Base-by-base conservation (phyloP, 2,888 invertebrate species). In the Agelastica alni region DNA sequence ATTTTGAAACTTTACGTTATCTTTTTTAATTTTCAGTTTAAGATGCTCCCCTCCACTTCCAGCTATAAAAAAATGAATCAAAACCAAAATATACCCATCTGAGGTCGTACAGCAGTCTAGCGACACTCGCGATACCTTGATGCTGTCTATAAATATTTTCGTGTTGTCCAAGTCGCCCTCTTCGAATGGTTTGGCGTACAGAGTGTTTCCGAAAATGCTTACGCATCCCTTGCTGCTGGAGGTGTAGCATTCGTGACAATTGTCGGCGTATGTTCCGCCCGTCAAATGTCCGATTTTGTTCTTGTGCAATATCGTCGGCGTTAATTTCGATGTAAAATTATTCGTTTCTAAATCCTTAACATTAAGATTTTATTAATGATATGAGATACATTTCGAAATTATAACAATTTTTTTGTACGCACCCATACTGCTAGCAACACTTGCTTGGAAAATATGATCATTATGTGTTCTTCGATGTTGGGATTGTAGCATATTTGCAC, bases 81-180 rank as follows among this genome's bases (percentile, higher is more conserved):
- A n/a, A n/a, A n/a, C n/a, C n/a, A n/a, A n/a, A n/a, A n/a, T n/a
- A 74, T 62, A 84, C 82, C 79, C 78, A 62, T 84, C 83, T 18
- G 79, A 69, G 49, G 76, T 77, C 46, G 76, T 78, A 9, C 84
- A 79, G 18, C 77, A 79, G 53, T 78, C 78, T 12, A 84, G 80
- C 41, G 70, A 70, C 31, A 64, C 64, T 22, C 75, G 74, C 69
- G 62, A 60, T 9, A 83, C 68, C 62, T 78, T 81, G 26, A 84
- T 64, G 2, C 77, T 74, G 62, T 83, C 84, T 2, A 82, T 71
- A 51, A 75, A 83, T 48, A 75, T 68, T 45, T 81, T 78, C 34
- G 70, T 71, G 36, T 79, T 74, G 17, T 69, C 66, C 0, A 74
- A 18, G 3, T 75, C 71, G 0, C 70, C 68, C 4, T 69, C 69